Percentiles rank a stretch among this genome's conserved stretches.
These are phyloP conservation scores for Crotalus helleri DNA, from an alignment of 2,113 vertebrate species.

Conservation along the genomic window DNA sequence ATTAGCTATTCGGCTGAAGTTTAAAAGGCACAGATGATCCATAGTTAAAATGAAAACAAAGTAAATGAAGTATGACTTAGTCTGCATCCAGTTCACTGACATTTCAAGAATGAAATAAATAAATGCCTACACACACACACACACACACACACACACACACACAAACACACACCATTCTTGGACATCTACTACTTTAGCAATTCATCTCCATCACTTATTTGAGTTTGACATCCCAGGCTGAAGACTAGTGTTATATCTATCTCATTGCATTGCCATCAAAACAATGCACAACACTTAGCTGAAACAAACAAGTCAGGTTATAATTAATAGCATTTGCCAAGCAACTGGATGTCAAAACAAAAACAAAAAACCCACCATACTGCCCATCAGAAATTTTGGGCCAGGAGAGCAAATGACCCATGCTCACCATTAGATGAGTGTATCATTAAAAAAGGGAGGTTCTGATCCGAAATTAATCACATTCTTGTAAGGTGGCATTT, in stretches of 20 bases:
- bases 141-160: not conserved
- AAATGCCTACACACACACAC: not conserved
- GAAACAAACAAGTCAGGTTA: not conserved
- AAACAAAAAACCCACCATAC: rapidly evolving
- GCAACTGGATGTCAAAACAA: not conserved
- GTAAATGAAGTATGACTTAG: not conserved
- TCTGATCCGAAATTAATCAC: slow-evolving; percentile 60
- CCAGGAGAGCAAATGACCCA: slow-evolving; percentile 44
- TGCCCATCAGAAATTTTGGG: slow-evolving; percentile 21
- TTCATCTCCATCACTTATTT: not conserved
- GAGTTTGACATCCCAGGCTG: not conserved
- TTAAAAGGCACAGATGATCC: not conserved
- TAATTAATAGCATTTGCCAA: slow-evolving; percentile 4
- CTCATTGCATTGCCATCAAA: not conserved
- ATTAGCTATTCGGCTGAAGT: not conserved
- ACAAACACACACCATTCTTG: not conserved
- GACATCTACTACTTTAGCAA: not conserved
- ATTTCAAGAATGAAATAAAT: not conserved
- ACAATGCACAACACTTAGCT: not conserved
- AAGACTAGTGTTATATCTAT: not conserved
- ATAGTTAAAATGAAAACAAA: not conserved
- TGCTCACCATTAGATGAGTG: slow-evolving; percentile 16
- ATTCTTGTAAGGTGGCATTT: slow-evolving; percentile 51
- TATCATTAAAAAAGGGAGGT: slow-evolving; percentile 50
- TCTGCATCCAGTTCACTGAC: not conserved